Percentiles rank a stretch among this genome's conserved stretches.
These are phyloP conservation scores for Nephrotoma guestfalica DNA, from an alignment of 2,888 invertebrate genomes.

Conservation along the genomic window DNA sequence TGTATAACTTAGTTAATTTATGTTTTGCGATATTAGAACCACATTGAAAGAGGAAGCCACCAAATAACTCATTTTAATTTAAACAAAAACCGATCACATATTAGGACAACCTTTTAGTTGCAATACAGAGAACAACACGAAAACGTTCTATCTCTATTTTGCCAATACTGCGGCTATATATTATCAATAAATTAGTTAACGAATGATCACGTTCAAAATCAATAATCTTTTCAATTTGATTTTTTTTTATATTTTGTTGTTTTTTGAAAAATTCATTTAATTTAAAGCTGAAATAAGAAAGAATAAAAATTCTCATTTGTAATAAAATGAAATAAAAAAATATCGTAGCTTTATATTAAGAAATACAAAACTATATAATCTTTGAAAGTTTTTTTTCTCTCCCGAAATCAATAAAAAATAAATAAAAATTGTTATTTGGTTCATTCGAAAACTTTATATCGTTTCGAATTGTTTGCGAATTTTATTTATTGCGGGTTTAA, in stretches of 20 bases:
- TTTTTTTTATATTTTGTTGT: neutral
- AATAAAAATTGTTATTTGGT: neutral
- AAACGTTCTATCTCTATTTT: neutral
- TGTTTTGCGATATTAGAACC: neutral
- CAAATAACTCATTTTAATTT: no score
- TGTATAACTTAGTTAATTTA: neutral
- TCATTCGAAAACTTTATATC: neutral
- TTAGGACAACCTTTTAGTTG: neutral
- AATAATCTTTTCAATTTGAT: neutral
- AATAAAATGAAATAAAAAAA: neutral
- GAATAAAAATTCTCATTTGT: neutral
- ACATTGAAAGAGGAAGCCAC: neutral
- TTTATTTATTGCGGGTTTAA: neutral
- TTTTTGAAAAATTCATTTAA: neutral
- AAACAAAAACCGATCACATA: no score
- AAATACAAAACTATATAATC: neutral
- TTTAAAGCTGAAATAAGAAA: neutral
- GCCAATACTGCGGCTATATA: neutral
- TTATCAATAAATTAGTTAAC: neutral
- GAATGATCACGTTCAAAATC: neutral
- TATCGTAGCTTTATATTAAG: neutral
- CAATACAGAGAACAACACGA: neutral
- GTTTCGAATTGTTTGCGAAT: neutral
- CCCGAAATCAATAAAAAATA: neutral
- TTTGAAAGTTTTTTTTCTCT: neutral